Base-by-base conservation (phyloP, 2,888 invertebrate species). In the Willowsia nigromaculata region DNA sequence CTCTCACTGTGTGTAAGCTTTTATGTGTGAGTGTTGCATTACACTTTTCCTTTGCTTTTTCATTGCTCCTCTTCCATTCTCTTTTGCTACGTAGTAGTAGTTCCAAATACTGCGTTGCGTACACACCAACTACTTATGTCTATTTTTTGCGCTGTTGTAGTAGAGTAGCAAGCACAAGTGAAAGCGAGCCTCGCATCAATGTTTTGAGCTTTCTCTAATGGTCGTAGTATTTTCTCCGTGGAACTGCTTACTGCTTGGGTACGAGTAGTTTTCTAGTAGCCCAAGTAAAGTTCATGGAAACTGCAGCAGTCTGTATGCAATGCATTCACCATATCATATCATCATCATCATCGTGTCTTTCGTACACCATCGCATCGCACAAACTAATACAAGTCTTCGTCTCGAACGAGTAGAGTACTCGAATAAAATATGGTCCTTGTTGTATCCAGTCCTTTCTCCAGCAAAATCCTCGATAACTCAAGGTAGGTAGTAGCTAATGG, bases 221-320 rank as follows among this genome's bases (percentile, higher is more conserved):
- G 15, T 56, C 18, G 80, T 81, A 59, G 80, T 37, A 81, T 56
- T 81, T 81, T 80, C 59, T 74, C 47, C 50, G 47, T 76, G 11
- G 37, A 33, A 33, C 9, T 30, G 11, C 53, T 22, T 27, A 15
- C 25, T 9, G 30, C 25, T 62, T 4, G 71, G 71, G 9, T 33
- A n/a, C 30, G 40, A 40, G 18, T 22, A 65, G n/a, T 9, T 18
- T n/a, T 68, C 25, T 22, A 37, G 65, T 30, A 71, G 50, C 5
- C 33, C n/a, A 33, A 84, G 78, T 88, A 88, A 88, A 88, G 88
- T 88, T 88, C 88, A 88, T 50, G 88, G 88, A 78, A 88, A 88
- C 78, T 88, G 88, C 88, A 88, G 84, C 88, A 88, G 88, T 78
- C 83, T 88, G 88, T 84, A 88, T 88, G 88, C 88, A 88, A 84